Base-by-base conservation (phyloP, 2,888 invertebrate species). In the Epirrita christyi region DNA sequence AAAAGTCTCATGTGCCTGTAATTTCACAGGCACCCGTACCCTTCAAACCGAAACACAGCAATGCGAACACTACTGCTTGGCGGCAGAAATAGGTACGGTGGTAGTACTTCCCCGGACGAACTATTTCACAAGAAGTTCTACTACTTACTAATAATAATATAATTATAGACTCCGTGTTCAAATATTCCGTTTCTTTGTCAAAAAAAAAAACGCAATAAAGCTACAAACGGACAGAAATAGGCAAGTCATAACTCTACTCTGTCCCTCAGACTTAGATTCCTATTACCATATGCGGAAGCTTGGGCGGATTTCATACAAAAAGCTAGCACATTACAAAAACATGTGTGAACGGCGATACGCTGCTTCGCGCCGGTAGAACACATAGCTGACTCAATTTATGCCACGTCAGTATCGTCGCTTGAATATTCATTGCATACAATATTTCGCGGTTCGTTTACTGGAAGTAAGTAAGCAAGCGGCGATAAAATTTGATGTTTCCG, bases 381-480 rank as follows among this genome's bases (percentile, higher is more conserved):
- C 62, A 60, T 56, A 58, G 59, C 59, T 51, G 54, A 62, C 59
- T 55, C 72, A 82, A 85, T 80, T 83, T 84, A 84, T 84, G 81
- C 83, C 72, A 70, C 72, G 80, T 83, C 85, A 79, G 71, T 71
- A 77, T 77, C 67, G 66, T 65, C 68, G 71, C 66, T 66, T 85
- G 85, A 85, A 85, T 85, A 85, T 85, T 85, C 85, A 85, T 85
- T 73, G 74, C 71, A 73, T 76, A 67, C 57, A 58, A 73, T 75
- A 75, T 75, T 68, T 70, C 69, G 65, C 67, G 64, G 68, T 72
- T 70, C 70, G 68, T 66, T 66, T 64, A 64, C 59, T 42, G n/a
- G 48, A 51, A 51, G 51, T 56, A 66, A 53, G 59, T 50, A 59
- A 55, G 53, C 58, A 58, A 58, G 45, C 53, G 49, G 50, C 47